Percentiles rank a stretch among this genome's conserved stretches.
Evolutionary conservation across 2,797 vertebrate species (phyloP).

Genomic region (Pipistrellus nathusii): DNA sequence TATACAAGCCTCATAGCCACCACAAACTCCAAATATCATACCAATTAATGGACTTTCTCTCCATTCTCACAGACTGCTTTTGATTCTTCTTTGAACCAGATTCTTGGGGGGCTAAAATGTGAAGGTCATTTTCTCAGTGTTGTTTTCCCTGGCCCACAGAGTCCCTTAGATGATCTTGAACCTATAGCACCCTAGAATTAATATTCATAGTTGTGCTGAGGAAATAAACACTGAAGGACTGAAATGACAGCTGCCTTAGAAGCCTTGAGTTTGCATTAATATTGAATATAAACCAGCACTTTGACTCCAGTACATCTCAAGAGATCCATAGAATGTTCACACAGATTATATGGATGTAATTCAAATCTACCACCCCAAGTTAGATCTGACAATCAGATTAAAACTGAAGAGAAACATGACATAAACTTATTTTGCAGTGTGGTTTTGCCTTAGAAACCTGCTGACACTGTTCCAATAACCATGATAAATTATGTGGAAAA

Average conservation of each 20-base stretch:
- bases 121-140: not conserved
- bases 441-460: conserved; percentile 51
- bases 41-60: not conserved
- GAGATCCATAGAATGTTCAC: conserved; percentile 38
- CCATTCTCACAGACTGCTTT: not conserved
- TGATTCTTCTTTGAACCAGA: conserved; percentile 18
- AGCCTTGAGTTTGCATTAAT: not conserved
- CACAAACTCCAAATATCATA: not conserved
- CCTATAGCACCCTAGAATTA: not conserved
- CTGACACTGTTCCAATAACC: conserved; percentile 54
- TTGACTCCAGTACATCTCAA: not conserved
- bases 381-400: conserved; percentile 31
- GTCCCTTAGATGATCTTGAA: not conserved
- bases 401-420: conserved; percentile 34
- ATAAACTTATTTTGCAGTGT: conserved; percentile 51
- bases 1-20: not conserved
- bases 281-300: not conserved
- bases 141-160: not conserved
- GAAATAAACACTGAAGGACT: not conserved
- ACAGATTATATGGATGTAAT: conserved; percentile 41
- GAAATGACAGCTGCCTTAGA: not conserved
- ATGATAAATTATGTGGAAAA: conserved; percentile 57
- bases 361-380: conserved; percentile 1
- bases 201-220: not conserved
- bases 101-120: not conserved